Base-by-base conservation (phyloP, 92 coral and sea anemone species). In the Siderastrea siderea region DNA sequence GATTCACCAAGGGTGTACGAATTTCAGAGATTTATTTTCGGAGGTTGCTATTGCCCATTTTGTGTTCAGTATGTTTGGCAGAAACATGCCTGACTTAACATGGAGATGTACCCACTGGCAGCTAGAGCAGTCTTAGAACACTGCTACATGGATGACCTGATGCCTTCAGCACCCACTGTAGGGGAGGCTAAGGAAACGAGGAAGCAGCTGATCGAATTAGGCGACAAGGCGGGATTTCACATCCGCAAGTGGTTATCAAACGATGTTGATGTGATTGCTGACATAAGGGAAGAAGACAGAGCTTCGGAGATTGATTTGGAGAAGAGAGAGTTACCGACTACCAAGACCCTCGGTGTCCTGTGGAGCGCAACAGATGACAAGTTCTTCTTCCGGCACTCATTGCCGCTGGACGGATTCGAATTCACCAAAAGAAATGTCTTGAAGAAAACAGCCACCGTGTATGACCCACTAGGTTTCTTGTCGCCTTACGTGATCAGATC, bases 121-220 rank as follows among this genome's bases (percentile, higher is more conserved):
- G 90, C 93, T 63, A 68, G 81, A 46, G 88, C 88, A 49, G 88
- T 84, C 55, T n/a, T 76, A 77, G 88, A 92, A 52, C 78, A 66
- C 68, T 92, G 95, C 44, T 84, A 88, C 88, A 88, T 88, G 92
- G 95, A 88, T 75, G 90, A 88, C 64, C 50, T 92, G 64, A 92
- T 92, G 92, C 85, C 90, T 47, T 92, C 92, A 65, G 86, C 84
- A 43, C 38, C 74, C 11, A 75, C 82, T 59, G 86, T 91, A 52
- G 84, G 75, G 60, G 26, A 60, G 85, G 90, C 94, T 12, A 92
- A 80, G 49, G 95, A 92, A 63, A 81, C 79, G 75, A 79, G 84
- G 47, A 78, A 82, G 71, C 87, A 84, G 75, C 83, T 92, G 48
- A 84, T 90, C 52, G 77, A 85, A 17, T 87, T 92, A 51, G 90